phyloP scores from a whole-genome alignment of 2,888 invertebrate species.

The Lydus trimaculatus region DNA sequence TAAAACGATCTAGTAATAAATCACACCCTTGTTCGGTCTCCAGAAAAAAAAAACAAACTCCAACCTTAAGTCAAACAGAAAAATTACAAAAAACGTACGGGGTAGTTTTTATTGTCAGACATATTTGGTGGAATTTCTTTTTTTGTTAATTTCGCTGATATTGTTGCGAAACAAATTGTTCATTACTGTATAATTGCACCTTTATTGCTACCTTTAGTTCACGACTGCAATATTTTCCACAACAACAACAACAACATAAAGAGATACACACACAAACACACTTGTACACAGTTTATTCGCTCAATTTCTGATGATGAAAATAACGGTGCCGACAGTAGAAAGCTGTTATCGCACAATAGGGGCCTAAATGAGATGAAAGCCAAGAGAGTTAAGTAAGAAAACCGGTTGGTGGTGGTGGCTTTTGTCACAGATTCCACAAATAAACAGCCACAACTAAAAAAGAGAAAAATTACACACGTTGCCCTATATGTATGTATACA shows the following conservation, averaged over 20 bases:
- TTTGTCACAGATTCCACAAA: not conserved
- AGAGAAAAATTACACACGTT: not conserved
- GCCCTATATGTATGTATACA: not conserved
- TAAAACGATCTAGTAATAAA: not conserved
- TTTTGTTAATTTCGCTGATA: not conserved
- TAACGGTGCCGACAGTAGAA: conserved; percentile 13
- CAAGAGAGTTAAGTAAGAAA: conserved; percentile 11
- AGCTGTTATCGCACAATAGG: conserved; percentile 18
- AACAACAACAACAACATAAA: not conserved
- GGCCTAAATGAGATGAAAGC: conserved; percentile 17
- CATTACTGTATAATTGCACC: not conserved
- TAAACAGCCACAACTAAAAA: not conserved
- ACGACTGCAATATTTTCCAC: not conserved
- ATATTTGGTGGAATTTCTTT: not conserved
- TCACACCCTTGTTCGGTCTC: not conserved
- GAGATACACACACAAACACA: not conserved
- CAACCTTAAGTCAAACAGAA: conserved; percentile 20
- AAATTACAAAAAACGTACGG: conserved; percentile 36
- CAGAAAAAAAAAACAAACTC: conserved; percentile 18
- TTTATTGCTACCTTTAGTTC: not conserved
- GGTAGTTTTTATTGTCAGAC: too few relatives aligned
- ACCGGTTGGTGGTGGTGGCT: not conserved
- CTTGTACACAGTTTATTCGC: not conserved
- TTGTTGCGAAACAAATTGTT: not conserved
- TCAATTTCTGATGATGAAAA: conserved; percentile 2